Evolutionary conservation across 2,888 invertebrate genomes (phyloP), one percentile per base, ranked within the genome.

Genomic region (Sipha maydis): DNA sequence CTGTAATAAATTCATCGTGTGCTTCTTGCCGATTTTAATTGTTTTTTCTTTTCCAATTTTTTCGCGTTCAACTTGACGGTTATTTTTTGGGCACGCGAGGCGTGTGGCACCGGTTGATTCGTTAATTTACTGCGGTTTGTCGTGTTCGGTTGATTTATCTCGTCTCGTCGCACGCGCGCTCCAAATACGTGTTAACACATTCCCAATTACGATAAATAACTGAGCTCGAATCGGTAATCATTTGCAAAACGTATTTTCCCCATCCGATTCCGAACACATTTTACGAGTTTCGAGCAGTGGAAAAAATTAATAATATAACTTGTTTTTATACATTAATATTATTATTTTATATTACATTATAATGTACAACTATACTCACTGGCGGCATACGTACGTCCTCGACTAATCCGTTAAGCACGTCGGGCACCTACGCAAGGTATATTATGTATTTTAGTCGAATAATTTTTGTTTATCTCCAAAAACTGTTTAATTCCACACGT

Each of bases 141-240:
- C 77, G 77, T 77, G 77, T 77, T 9, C 19, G 28, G 9, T 48
- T 77, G 77, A 77, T 77, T 77, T 77, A 77, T 77, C 48, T 4
- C 17, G 28, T 31, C 17, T 31, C 28, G 28, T 31, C 48, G 48
- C 48, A 48, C 48, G 48, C 48, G 48, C 14, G 48, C 14, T 48
- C 48, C 48, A 11, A 2, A 48, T 48, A 48, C 48, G 48, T 14
- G 48, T 48, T 14, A 48, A 48, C 48, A 48, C 61, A 3, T 61
- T 61, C 56, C 1, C 3, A 3, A 14, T 11, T 11, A 56, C 1
- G 21, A 25, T 21, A 61, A 61, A 61, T 21, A 61, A 61, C 8
- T 1, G 25, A 3, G 19, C 14, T 19, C 21, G 56, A 56, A 56
- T 8, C 56, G 25, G 61, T 21, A 21, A 7, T 19, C 2, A 25